Evolutionary conservation across 2,888 invertebrate species (phyloP).

Genomic region (Drosophila macrospina): DNA sequence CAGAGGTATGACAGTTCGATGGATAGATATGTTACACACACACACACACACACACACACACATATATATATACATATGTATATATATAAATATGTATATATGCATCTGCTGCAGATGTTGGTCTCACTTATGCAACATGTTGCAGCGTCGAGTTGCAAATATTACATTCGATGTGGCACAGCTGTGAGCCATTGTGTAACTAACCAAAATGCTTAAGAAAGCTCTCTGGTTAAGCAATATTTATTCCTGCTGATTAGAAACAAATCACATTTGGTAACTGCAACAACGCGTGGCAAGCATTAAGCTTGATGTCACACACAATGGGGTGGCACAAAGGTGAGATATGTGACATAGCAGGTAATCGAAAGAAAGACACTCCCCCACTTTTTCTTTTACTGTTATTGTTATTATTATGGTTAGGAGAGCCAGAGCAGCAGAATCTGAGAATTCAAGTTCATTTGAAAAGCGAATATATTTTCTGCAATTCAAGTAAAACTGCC

Average conservation of each 20-base stretch:
- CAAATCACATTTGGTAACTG: background rate
- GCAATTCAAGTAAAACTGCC: too few species aligned
- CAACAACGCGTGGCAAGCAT: background rate
- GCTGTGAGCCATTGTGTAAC: background rate
- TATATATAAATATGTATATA: background rate
- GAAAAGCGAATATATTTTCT: too few species aligned
- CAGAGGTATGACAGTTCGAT: background rate
- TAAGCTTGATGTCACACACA: slow-evolving; percentile 1
- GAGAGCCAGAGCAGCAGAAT: too few species aligned
- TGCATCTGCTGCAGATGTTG: background rate
- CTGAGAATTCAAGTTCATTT: too few species aligned
- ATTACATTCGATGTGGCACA: too few species aligned
- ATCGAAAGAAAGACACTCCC: too few species aligned
- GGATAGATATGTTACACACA: background rate
- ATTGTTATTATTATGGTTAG: too few species aligned
- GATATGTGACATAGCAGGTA: background rate
- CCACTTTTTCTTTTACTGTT: too few species aligned
- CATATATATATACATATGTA: background rate
- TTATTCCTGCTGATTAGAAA: background rate
- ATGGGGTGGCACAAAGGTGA: background rate
- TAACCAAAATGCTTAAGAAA: background rate
- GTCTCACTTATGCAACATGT: background rate
- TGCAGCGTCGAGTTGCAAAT: too few species aligned
- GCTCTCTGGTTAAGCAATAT: background rate
- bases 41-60: too few species aligned